phyloP scores from a whole-genome alignment of 1,140 invertebrate species.

The Sipha flava region DNA sequence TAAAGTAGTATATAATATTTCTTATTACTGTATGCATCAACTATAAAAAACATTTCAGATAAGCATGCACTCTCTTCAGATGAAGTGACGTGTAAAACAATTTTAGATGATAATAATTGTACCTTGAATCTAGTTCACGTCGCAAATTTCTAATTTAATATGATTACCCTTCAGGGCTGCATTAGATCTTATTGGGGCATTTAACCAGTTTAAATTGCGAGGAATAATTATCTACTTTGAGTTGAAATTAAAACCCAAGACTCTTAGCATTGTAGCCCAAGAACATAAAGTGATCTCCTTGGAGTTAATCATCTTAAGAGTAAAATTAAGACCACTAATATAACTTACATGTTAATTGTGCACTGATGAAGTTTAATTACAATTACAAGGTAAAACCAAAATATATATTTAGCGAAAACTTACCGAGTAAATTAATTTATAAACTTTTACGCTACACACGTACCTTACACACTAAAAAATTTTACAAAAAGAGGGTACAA shows the following conservation, averaged over 20 bases:
- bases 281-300: not conserved
- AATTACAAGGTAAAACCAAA: not conserved
- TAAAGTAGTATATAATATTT: too few species aligned
- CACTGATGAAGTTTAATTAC: not conserved
- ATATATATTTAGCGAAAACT: too few species aligned
- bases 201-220: not conserved
- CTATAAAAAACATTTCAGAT: too few species aligned
- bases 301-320: not conserved
- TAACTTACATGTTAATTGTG: not conserved
- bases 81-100: not conserved
- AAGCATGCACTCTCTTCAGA: too few species aligned
- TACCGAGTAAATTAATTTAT: too few species aligned
- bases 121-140: not conserved
- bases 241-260: not conserved
- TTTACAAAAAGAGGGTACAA: too few species aligned
- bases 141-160: not conserved
- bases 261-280: not conserved
- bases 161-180: not conserved
- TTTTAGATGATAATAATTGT: not conserved
- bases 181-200: not conserved
- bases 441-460: too few species aligned
- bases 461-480: too few species aligned
- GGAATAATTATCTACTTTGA: not conserved
- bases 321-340: not conserved
- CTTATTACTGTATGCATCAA: too few species aligned